Conservation (phyloP, 2,888 invertebrate species). For the Acleris emargana region DNA sequence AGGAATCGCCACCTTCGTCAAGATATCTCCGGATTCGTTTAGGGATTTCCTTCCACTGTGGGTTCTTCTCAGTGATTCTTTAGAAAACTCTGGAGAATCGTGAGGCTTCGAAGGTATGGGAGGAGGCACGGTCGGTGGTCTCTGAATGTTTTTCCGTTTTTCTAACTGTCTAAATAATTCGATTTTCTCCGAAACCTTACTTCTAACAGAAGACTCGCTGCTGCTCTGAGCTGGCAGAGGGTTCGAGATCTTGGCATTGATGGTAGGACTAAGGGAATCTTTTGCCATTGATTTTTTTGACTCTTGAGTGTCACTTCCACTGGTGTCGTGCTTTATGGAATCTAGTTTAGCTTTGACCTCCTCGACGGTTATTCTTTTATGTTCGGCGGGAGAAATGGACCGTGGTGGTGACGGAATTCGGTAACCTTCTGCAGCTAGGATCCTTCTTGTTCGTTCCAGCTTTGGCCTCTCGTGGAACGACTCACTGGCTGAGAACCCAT, state of each 20-base stretch:
- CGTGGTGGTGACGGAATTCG: slow-evolving; percentile 76
- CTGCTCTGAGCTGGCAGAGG: slow-evolving; percentile 57
- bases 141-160: slow-evolving; percentile 72
- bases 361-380: slow-evolving; percentile 76
- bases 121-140: slow-evolving; percentile 78
- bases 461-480: slow-evolving; percentile 76
- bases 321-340: slow-evolving; percentile 73
- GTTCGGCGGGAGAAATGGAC: slow-evolving; percentile 63
- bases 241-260: slow-evolving; percentile 50
- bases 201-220: slow-evolving; percentile 73
- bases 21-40: slow-evolving; percentile 88
- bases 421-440: slow-evolving; percentile 79
- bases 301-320: slow-evolving; percentile 79
- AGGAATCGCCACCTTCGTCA: slow-evolving; percentile 94
- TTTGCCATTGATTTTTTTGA: slow-evolving; percentile 73
- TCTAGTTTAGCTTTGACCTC: slow-evolving; percentile 84
- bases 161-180: slow-evolving; percentile 78
- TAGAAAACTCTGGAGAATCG: slow-evolving; percentile 56
- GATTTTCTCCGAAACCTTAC: slow-evolving; percentile 81
- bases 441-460: slow-evolving; percentile 83
- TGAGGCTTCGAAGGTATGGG: slow-evolving; percentile 74
- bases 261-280: slow-evolving; percentile 52
- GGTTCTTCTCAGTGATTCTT: slow-evolving; percentile 72
- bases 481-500: slow-evolving; percentile 75
- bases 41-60: slow-evolving; percentile 77